Base-by-base conservation (phyloP, 2,888 invertebrate species). In the Clivina fossor region DNA sequence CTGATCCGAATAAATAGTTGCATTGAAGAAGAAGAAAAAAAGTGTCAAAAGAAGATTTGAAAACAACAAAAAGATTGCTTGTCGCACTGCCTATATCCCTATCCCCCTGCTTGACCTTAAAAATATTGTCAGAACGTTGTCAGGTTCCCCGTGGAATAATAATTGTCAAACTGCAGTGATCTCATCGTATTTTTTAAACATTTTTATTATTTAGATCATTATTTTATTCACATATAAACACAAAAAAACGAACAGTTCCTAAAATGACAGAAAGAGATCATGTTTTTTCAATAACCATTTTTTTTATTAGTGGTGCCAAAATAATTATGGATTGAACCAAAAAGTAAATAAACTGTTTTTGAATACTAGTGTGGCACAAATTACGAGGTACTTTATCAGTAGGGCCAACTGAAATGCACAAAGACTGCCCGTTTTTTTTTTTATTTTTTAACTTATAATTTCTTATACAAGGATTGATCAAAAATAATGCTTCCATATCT, bases 1-100 rank as follows among this genome's bases (percentile, higher is more conserved):
- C 71, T 15, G 73, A 73, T 57, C 67, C 71, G 49, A 71, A 72
- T 62, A 71, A 71, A 68, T 66, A 65, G 60, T 62, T 47, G 47
- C 55, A 33, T 61, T 50, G 41, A 30, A 49, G 15, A 24, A n/a
- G n/a, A n/a, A n/a, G n/a, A n/a, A n/a, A n/a, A n/a, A 28, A 7
- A n/a, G n/a, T n/a, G n/a, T n/a, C n/a, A n/a, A n/a, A n/a, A n/a
- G n/a, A n/a, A n/a, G n/a, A n/a, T n/a, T n/a, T n/a, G n/a, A n/a
- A n/a, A n/a, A n/a, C n/a, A n/a, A n/a, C n/a, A n/a, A n/a, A n/a
- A n/a, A n/a, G n/a, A n/a, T 50, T 28, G 15, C 56, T 58, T 53
- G 56, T 61, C 19, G 20, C 20, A 46, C 16, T 28, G 40, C 40
- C 60, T 62, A 61, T 58, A 61, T 63, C 61, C 60, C 37, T 35